Percentiles rank a stretch among this genome's conserved stretches.
phyloP scores from a whole-genome alignment of 2,888 invertebrate genomes.

The Epiperipatus broadwayi region DNA sequence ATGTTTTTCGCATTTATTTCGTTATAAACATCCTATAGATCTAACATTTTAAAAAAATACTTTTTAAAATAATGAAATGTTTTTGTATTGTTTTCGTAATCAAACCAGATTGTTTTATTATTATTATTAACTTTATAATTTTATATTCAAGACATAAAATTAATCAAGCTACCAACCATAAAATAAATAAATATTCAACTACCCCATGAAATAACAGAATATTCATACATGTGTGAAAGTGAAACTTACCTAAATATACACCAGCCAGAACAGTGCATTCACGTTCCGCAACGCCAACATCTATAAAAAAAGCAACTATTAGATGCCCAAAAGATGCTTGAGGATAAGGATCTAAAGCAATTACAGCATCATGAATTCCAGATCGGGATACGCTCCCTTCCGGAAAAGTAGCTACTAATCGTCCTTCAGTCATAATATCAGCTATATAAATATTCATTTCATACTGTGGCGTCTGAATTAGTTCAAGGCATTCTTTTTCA shows the following conservation, averaged over 20 bases:
- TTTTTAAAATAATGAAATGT: no score
- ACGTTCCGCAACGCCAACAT: constrained; percentile 21
- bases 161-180: no score
- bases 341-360: constrained; percentile 33
- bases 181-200: no score
- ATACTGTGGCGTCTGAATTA: constrained; percentile 19
- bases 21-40: no score
- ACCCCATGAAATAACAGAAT: no score
- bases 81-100: no score
- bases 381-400: constrained; percentile 25
- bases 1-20: no score
- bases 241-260: constrained; percentile 28
- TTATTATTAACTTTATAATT: no score
- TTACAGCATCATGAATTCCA: constrained; percentile 28
- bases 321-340: constrained; percentile 34
- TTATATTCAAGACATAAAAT: no score
- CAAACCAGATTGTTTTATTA: no score
- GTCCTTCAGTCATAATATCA: constrained; percentile 21
- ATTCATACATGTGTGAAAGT: no score
- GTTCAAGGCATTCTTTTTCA: constrained; percentile 22
- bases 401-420: constrained; percentile 24
- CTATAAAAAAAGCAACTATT: constrained; percentile 32
- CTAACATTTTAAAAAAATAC: no score
- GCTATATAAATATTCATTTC: constrained; percentile 24
- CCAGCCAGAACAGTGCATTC: constrained; percentile 26